Evolutionary conservation across 1,140 invertebrate genomes (phyloP).

Genomic region (Calephelis virginiensis): DNA sequence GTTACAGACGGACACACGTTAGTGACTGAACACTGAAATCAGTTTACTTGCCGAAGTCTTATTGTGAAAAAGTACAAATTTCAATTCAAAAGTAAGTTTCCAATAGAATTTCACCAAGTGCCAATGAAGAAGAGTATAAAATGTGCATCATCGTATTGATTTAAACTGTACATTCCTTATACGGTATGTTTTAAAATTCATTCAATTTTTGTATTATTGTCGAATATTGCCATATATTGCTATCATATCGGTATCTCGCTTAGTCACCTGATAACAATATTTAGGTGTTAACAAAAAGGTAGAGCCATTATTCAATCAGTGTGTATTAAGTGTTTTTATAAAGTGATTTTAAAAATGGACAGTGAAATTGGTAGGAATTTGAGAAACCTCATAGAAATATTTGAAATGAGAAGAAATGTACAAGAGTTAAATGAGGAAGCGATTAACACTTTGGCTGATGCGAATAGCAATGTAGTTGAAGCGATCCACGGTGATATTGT

Average conservation of each 20-base stretch:
- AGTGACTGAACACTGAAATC: too few relatives aligned
- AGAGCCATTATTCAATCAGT: neutral
- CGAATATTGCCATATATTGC: slow-evolving; percentile 24
- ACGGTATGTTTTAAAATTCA: neutral
- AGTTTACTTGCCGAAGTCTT: too few relatives aligned
- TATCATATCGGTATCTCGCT: slow-evolving; percentile 29
- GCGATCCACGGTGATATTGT: slow-evolving; percentile 23
- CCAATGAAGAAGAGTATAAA: too few relatives aligned
- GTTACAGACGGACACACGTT: too few relatives aligned
- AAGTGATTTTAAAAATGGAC: slow-evolving; percentile 32
- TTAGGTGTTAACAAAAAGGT: neutral
- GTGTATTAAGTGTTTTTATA: slow-evolving; percentile 2
- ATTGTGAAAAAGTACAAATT: too few relatives aligned
- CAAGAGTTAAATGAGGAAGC: slow-evolving; percentile 35
- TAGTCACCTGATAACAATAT: slow-evolving; percentile 36
- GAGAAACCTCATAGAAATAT: slow-evolving; percentile 61
- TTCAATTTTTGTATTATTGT: slow-evolving; percentile 20
- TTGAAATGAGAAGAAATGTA: slow-evolving; percentile 42
- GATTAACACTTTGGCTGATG: slow-evolving; percentile 34
- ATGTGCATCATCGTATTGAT: too few relatives aligned
- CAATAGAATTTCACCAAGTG: too few relatives aligned
- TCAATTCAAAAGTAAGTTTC: too few relatives aligned
- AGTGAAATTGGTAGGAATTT: slow-evolving; percentile 40
- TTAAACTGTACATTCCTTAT: neutral
- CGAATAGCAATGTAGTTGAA: slow-evolving; percentile 28